Conservation (phyloP, 2,797 vertebrate genomes). For the Smutsia gigantea region DNA sequence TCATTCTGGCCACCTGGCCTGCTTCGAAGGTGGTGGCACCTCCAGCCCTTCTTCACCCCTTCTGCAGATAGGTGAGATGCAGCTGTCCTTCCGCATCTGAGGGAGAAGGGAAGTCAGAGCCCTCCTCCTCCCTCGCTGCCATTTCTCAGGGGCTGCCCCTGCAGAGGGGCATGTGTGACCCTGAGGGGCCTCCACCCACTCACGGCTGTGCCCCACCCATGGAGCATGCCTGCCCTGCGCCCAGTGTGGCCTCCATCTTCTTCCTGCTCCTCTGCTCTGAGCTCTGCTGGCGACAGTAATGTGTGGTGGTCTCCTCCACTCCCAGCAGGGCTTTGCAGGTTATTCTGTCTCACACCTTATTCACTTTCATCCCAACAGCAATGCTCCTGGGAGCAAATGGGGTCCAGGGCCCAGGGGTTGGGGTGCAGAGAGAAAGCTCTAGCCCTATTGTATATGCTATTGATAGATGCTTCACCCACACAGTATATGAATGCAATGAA, state of each 20-base stretch:
- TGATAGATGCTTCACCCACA: background rate
- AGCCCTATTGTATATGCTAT: too few relatives aligned
- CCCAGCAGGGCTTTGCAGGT: background rate
- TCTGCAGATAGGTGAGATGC: background rate
- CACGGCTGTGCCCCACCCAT: too few relatives aligned
- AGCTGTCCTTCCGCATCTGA: background rate
- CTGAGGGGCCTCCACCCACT: background rate
- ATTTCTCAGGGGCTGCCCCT: too few relatives aligned
- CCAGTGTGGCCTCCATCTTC: rapidly evolving
- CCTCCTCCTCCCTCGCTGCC: too few relatives aligned
- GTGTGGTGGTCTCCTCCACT: too few relatives aligned
- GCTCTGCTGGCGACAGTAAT: background rate
- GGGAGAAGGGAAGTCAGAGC: background rate
- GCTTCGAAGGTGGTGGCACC: rapidly evolving
- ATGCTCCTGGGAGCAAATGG: too few relatives aligned
- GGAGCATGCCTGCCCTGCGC: too few relatives aligned
- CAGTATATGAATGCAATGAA: background rate
- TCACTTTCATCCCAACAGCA: background rate
- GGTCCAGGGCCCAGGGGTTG: rapidly evolving
- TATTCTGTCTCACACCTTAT: background rate
- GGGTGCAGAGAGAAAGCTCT: background rate
- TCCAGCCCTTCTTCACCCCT: too few relatives aligned
- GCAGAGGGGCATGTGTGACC: background rate
- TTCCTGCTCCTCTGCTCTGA: too few relatives aligned
- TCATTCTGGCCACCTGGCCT: background rate